Conservation (phyloP, 2,888 invertebrate genomes). For the Drosophila multiciliata region DNA sequence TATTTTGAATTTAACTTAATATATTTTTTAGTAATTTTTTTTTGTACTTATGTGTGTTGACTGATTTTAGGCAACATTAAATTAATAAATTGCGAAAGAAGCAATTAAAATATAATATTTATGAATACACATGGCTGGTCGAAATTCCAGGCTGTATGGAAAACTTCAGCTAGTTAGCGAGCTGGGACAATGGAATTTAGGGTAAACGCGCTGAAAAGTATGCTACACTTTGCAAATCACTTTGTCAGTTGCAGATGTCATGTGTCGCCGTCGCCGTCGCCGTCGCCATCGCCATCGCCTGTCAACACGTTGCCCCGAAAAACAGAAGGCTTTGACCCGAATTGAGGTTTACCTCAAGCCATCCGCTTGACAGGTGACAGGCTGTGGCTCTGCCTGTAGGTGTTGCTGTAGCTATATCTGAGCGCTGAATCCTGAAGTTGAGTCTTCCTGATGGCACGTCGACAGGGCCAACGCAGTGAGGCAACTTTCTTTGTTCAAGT, state of each 20-base stretch:
- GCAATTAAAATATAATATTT: not conserved
- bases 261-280: slow-evolving; percentile 41
- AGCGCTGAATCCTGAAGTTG: slow-evolving; percentile 6
- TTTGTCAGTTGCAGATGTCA: slow-evolving; percentile 54
- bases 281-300: slow-evolving; percentile 41
- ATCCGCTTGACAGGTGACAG: slow-evolving; percentile 38
- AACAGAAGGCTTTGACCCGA: slow-evolving; percentile 36
- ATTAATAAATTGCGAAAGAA: not conserved
- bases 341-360: slow-evolving; percentile 60
- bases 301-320: slow-evolving; percentile 45
- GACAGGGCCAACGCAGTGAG: slow-evolving; percentile 13
- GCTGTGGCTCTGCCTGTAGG: slow-evolving; percentile 4
- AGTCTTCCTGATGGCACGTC: slow-evolving; percentile 10
- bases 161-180: slow-evolving; percentile 17
- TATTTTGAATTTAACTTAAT: not conserved
- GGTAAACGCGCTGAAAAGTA: slow-evolving; percentile 29
- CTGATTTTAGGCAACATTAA: not conserved
- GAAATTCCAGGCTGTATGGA: slow-evolving; percentile 12
- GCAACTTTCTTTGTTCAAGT: slow-evolving; percentile 6
- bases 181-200: not conserved
- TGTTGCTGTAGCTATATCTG: slow-evolving; percentile 12
- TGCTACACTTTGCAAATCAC: slow-evolving; percentile 52
- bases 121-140: not conserved
- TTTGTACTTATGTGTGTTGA: not conserved
- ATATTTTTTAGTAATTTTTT: not conserved